Evolutionary conservation across 53 echinoderm and acorn worm genomes (phyloP).

Genomic region (Astropecten irregularis): DNA sequence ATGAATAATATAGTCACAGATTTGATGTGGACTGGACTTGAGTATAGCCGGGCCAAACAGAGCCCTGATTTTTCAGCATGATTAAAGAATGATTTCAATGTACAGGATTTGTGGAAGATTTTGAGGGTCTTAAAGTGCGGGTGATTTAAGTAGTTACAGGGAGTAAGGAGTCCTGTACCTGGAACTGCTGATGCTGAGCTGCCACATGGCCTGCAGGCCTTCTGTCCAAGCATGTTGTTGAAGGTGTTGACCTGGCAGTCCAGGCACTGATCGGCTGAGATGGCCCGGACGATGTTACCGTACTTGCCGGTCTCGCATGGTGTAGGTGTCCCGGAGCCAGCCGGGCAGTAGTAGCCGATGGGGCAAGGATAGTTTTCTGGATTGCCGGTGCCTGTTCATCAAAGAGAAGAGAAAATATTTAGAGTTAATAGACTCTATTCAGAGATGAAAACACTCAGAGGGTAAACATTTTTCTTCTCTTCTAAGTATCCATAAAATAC

Average conservation of each 20-base stretch:
- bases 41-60: no score
- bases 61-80: no score
- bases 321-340: constrained; percentile 59
- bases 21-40: no score
- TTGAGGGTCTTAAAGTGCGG: no score
- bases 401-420: background rate
- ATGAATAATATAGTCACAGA: no score
- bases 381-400: constrained; percentile 79
- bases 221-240: constrained; percentile 90
- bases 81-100: no score
- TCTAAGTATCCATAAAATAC: background rate
- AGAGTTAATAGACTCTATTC: background rate
- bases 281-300: constrained; percentile 71
- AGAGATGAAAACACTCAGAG: background rate
- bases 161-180: no score
- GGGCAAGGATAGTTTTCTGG: constrained; percentile 87
- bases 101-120: no score
- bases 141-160: no score
- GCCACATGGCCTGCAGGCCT: constrained; percentile 92
- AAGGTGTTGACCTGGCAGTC: constrained; percentile 82
- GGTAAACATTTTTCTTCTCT: background rate
- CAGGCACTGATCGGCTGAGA: constrained; percentile 61
- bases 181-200: constrained; percentile 75
- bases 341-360: constrained; percentile 92
- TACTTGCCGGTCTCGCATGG: constrained; percentile 80